Conservation (phyloP, 2,113 vertebrate genomes). For the Dolichotis patagonum region DNA sequence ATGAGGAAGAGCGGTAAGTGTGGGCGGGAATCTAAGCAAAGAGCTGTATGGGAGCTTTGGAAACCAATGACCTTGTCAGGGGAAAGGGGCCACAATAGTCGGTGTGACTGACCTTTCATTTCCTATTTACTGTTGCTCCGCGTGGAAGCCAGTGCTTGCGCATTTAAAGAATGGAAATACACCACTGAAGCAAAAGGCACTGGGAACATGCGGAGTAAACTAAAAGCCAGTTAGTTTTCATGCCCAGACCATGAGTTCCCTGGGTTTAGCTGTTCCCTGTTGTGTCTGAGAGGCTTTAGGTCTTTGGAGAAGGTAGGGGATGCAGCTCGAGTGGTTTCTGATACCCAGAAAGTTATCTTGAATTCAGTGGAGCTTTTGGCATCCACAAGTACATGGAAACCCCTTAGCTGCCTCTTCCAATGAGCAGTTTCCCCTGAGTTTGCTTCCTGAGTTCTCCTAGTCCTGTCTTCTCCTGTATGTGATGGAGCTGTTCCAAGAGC, state of each 20-base stretch:
- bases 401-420: not conserved
- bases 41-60: not conserved
- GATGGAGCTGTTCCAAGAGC: not conserved
- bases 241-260: not conserved
- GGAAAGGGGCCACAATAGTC: not conserved
- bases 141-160: not conserved
- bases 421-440: not conserved
- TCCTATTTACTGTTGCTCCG: not conserved
- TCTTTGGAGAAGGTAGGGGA: not conserved
- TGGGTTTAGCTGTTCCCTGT: not conserved
- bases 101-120: not conserved
- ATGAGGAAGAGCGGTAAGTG: constrained; percentile 93
- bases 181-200: not conserved
- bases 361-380: constrained; percentile 1
- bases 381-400: constrained; percentile 13
- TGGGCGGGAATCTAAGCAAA: not conserved
- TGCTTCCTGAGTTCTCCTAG: not conserved
- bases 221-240: not conserved
- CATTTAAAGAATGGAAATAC: not conserved
- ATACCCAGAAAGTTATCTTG: not conserved
- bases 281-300: not conserved
- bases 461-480: not conserved
- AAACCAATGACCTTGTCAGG: not conserved
- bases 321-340: not conserved
- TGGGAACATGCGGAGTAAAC: not conserved